Evolutionary conservation across 2,113 vertebrate species (phyloP).

Genomic region (Larimichthys polyactis): DNA sequence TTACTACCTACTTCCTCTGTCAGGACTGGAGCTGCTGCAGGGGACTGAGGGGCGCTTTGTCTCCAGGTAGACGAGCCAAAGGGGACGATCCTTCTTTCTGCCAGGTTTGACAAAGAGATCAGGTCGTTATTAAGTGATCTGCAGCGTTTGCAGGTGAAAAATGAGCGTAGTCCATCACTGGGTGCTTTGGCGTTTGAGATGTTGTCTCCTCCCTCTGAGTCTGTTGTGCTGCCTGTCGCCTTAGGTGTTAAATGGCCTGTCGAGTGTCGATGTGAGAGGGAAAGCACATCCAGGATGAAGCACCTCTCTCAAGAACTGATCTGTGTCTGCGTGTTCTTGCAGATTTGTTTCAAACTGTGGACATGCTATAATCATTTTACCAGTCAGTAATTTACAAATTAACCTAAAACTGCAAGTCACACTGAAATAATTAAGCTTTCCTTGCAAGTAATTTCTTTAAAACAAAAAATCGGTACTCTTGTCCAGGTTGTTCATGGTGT

Average conservation of each 20-base stretch:
- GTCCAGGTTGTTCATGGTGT: too few relatives aligned
- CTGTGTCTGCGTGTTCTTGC: neutral
- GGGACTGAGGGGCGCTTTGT: constrained; percentile 33
- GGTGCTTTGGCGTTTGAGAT: constrained; percentile 43
- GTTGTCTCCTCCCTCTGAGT: constrained; percentile 43
- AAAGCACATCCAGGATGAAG: neutral
- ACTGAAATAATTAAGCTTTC: neutral
- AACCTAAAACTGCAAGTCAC: neutral
- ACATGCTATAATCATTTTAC: neutral
- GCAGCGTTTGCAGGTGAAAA: constrained; percentile 48
- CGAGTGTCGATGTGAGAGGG: neutral
- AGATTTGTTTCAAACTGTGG: neutral
- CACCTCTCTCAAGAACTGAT: neutral
- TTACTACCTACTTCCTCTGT: constrained; percentile 80
- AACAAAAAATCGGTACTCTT: neutral
- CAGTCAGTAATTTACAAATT: neutral
- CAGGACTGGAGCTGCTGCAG: constrained; percentile 56
- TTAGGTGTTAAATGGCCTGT: constrained; percentile 44
- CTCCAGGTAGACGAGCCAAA: constrained; percentile 53
- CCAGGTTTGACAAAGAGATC: constrained; percentile 29
- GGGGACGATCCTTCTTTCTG: constrained; percentile 31
- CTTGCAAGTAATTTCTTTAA: neutral
- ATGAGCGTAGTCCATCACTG: constrained; percentile 54
- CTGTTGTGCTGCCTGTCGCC: constrained; percentile 6
- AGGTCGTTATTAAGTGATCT: constrained; percentile 48